Percentiles rank a stretch among this genome's conserved stretches.
phyloP scores from a whole-genome alignment of 2,797 vertebrate species.

The Lophotriccus pileatus region DNA sequence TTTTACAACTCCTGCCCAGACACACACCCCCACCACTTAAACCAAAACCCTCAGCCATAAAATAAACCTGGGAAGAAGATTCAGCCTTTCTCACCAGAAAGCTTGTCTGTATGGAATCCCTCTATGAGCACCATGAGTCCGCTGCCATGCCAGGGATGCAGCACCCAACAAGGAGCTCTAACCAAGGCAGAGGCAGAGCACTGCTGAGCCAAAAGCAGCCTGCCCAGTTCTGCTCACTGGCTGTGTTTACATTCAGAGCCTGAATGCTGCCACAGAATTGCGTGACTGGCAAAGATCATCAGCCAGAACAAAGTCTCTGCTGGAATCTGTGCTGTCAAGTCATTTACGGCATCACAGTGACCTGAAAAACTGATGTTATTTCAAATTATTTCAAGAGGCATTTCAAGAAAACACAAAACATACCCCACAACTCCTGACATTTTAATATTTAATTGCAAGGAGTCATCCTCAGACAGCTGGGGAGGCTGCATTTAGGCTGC shows the following conservation, averaged over 20 bases:
- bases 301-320: not conserved
- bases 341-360: not conserved
- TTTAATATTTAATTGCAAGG: not conserved
- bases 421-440: not conserved
- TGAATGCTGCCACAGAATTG: not conserved
- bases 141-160: accelerated
- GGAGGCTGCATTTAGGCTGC: not conserved
- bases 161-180: not conserved
- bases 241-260: not conserved
- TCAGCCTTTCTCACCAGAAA: not conserved
- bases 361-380: not conserved
- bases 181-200: not conserved
- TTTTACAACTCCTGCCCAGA: not conserved
- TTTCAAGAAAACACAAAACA: not conserved
- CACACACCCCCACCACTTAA: not conserved
- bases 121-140: accelerated
- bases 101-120: not conserved
- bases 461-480: not conserved
- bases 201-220: not conserved
- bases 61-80: not conserved
- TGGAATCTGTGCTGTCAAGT: not conserved
- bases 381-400: not conserved
- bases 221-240: accelerated
- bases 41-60: not conserved
- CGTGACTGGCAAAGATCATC: not conserved